These are phyloP conservation scores for Leptocoma aspasia DNA, from an alignment of 2,113 vertebrate genomes.

Conservation along the genomic window DNA sequence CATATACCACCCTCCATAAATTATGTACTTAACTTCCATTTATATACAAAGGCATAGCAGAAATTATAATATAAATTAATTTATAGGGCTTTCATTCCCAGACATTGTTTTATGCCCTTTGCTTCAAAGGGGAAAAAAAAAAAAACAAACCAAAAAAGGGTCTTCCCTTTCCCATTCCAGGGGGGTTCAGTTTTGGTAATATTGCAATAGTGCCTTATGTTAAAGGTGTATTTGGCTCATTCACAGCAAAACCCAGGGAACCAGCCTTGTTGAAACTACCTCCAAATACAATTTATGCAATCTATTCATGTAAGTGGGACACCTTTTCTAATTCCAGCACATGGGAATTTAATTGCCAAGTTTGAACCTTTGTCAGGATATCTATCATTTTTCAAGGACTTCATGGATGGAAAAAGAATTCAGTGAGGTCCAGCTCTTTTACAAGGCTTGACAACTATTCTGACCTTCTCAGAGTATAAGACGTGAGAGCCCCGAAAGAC, in stretches of 20 bases:
- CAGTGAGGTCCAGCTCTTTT: constrained; percentile 7
- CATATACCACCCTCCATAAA: constrained; percentile 72
- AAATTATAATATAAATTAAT: constrained; percentile 58
- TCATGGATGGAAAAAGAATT: constrained; percentile 12
- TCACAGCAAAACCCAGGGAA: not conserved
- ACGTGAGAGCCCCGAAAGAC: not conserved
- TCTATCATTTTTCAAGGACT: constrained; percentile 21
- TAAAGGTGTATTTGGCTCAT: not conserved
- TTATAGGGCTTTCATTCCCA: constrained; percentile 59
- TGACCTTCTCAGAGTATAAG: constrained; percentile 12
- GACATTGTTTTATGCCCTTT: constrained; percentile 13
- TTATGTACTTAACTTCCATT: constrained; percentile 74
- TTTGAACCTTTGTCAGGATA: constrained; percentile 22
- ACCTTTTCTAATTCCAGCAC: constrained; percentile 38
- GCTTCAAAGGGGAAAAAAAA: not conserved
- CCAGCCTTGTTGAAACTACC: not conserved
- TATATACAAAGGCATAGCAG: constrained; percentile 59
- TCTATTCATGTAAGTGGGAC: constrained; percentile 22
- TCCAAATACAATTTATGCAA: constrained; percentile 11
- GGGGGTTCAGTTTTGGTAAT: not conserved
- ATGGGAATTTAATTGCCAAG: constrained; percentile 40
- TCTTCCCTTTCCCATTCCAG: not conserved
- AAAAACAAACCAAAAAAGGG: not conserved
- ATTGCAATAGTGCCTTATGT: not conserved
- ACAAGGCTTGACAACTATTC: not conserved